Conservation (phyloP, 2,797 vertebrate genomes). For the Podarcis lilfordi region DNA sequence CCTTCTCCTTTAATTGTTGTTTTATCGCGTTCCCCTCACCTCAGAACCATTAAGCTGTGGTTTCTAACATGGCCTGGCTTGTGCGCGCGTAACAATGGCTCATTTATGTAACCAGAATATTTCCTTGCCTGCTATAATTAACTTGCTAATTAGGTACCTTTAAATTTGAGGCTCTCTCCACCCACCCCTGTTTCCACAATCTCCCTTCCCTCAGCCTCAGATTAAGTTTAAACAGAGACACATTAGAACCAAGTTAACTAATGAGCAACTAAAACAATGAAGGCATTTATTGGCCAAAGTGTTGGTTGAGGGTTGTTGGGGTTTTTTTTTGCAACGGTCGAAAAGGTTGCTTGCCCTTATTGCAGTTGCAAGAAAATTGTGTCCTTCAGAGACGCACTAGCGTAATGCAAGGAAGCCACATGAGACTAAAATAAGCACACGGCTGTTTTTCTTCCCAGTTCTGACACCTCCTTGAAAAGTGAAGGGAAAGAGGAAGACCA, state of each 20-base stretch:
- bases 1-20: conserved; percentile 40
- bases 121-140: conserved; percentile 74
- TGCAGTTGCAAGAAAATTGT: background rate
- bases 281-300: conserved; percentile 45
- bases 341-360: background rate
- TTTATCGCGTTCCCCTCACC: conserved; percentile 60
- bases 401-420: background rate
- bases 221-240: conserved; percentile 63
- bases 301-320: background rate
- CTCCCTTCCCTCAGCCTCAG: conserved; percentile 44
- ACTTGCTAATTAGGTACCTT: conserved; percentile 79
- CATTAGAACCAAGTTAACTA: conserved; percentile 77
- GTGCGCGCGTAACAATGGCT: conserved; percentile 60
- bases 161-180: conserved; percentile 58
- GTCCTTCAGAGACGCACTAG: conserved; percentile 28
- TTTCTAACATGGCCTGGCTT: conserved; percentile 54
- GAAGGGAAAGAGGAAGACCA: background rate
- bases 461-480: background rate
- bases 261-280: conserved; percentile 65
- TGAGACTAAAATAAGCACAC: background rate
- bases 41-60: conserved; percentile 46
- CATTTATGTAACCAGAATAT: conserved; percentile 71
- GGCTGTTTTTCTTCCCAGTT: background rate
- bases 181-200: background rate
- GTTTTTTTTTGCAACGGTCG: background rate